phyloP scores from a whole-genome alignment of 2,888 invertebrate species.

The Balanococcus diminutus region DNA sequence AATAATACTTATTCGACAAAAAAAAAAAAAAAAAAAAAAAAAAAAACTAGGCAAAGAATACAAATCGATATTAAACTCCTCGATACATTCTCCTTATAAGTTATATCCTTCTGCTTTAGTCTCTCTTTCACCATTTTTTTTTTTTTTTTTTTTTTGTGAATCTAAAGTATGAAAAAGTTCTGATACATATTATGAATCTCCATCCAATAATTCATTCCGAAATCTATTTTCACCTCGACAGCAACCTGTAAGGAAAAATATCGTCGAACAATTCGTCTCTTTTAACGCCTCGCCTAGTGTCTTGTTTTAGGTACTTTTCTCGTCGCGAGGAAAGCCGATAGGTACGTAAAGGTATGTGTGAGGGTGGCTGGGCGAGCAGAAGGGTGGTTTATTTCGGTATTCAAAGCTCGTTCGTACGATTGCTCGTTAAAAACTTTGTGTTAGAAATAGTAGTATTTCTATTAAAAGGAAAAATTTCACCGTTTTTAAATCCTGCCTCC shows the following conservation, averaged over 20 bases:
- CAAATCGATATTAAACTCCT: too few species aligned
- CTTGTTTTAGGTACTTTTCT: neutral
- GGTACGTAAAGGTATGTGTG: too few species aligned
- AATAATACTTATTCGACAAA: too few species aligned
- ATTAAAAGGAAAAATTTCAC: conserved; percentile 4
- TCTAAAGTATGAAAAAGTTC: too few species aligned
- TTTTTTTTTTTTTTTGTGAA: too few species aligned
- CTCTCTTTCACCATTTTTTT: too few species aligned
- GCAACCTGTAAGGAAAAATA: conserved; percentile 1
- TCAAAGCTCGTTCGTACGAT: neutral
- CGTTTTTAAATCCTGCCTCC: neutral
- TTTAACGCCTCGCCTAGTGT: neutral
- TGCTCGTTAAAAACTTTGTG: conserved; percentile 27
- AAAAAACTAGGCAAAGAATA: too few species aligned
- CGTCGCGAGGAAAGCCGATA: neutral
- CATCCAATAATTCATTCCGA: neutral
- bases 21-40: too few species aligned
- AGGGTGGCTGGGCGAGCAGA: neutral
- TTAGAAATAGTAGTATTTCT: conserved; percentile 1
- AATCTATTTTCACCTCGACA: neutral
- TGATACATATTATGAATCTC: too few species aligned
- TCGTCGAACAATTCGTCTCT: conserved; percentile 1
- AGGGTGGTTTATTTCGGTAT: neutral
- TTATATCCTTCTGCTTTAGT: too few species aligned
- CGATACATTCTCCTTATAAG: too few species aligned